Percentiles rank a stretch among this genome's conserved stretches.
Conservation (phyloP, 2,113 vertebrate genomes). For the Plecotus auritus region DNA sequence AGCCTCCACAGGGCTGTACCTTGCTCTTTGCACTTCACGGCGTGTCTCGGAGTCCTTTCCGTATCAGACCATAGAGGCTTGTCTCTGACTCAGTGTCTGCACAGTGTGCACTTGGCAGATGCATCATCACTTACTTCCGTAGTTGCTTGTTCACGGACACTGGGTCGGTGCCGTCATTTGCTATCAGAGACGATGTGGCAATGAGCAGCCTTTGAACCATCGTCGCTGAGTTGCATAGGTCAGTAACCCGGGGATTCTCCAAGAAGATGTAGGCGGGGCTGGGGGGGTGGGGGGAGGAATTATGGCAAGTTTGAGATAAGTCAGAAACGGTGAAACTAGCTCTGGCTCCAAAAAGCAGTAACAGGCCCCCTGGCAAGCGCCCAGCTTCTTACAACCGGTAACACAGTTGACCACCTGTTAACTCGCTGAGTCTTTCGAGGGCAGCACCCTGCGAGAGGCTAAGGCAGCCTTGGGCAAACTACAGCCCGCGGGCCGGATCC, state of each 20-base stretch:
- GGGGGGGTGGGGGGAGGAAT: neutral
- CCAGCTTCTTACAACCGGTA: neutral
- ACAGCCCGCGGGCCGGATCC: no score
- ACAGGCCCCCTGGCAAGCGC: neutral
- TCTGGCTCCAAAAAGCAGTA: neutral
- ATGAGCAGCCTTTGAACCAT: neutral
- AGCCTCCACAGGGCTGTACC: neutral
- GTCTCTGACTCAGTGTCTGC: neutral
- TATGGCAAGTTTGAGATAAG: neutral
- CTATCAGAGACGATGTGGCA: neutral
- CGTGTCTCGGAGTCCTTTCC: neutral
- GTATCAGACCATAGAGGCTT: neutral
- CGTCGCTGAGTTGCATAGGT: neutral
- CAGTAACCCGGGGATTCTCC: neutral
- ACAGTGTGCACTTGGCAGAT: accelerated
- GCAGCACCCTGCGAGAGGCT: neutral
- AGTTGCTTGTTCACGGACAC: no score
- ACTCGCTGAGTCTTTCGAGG: neutral
- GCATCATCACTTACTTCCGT: neutral
- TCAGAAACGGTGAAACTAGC: neutral
- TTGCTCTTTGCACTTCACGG: neutral
- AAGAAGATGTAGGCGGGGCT: neutral
- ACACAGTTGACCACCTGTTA: neutral
- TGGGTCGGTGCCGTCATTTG: neutral
- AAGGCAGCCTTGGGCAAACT: no score